phyloP scores from a whole-genome alignment of 2,888 invertebrate genomes.

The Coelopa pilipes region DNA sequence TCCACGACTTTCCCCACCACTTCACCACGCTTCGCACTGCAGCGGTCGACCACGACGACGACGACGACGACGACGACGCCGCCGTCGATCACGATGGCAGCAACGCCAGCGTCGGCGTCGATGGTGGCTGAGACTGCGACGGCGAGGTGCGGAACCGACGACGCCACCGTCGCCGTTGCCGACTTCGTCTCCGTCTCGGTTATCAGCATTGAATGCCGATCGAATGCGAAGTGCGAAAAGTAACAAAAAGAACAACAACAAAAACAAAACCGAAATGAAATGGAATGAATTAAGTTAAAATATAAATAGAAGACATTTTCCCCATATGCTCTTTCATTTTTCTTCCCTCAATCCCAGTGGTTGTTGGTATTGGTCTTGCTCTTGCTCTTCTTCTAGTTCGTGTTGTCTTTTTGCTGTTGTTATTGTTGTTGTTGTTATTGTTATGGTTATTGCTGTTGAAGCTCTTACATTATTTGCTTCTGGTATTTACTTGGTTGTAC shows the following conservation, averaged over 20 bases:
- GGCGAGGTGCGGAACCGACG: neutral
- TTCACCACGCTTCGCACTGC: slow-evolving; percentile 10
- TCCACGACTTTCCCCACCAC: too few species aligned
- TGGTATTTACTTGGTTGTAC: too few species aligned
- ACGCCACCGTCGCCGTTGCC: neutral
- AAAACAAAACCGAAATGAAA: neutral
- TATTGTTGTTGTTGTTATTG: too few species aligned
- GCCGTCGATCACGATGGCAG: neutral
- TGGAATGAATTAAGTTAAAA: neutral
- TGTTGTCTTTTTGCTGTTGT: too few species aligned
- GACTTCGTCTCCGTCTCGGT: neutral
- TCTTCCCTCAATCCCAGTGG: too few species aligned
- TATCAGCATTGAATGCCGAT: slow-evolving; percentile 11
- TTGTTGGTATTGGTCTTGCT: too few species aligned
- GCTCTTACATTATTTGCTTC: too few species aligned
- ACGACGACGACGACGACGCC: neutral
- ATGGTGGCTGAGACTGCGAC: neutral
- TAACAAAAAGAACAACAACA: neutral
- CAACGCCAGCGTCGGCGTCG: neutral
- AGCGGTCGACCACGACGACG: neutral
- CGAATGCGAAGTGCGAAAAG: slow-evolving; percentile 4
- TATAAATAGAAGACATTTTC: too few species aligned
- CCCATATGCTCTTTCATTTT: too few species aligned
- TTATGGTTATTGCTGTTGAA: too few species aligned
- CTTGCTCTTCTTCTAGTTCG: too few species aligned